Base-by-base conservation (phyloP, 2,797 vertebrate genomes). In the Meriones psammophilus region DNA sequence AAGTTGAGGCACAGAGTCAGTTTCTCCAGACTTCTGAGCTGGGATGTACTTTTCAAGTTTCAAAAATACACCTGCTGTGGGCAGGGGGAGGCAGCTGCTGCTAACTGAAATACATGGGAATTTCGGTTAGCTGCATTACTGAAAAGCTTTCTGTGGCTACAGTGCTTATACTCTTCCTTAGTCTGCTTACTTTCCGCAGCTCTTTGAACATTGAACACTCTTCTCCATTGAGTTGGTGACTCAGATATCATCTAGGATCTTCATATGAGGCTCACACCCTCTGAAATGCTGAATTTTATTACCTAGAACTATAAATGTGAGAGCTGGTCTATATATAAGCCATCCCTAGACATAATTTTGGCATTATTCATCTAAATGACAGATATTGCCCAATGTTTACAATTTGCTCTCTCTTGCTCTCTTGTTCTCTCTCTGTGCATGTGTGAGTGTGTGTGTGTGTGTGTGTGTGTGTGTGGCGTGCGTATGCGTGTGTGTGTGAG, bases 171-270 rank as follows among this genome's bases (percentile, higher is more conserved):
- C 12, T 42, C 79, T 69, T 93, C 77, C 71, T 94, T 1, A 14
- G 39, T 76, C 74, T 3, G 1, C 58, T 95, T 96, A 39, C 33
- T 36, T 92, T 90, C 64, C 76, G 87, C 68, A 64, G 86, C 58
- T 71, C 1, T 91, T 79, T 91, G 92, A 68, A 73, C 68, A 46
- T 39, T 0, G 39, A 85, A 83, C 26, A 76, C 46, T 46, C 28
- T 89, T 91, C 93, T 78, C 73, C 88, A 74, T 78, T 77, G 91
- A 81, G 89, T 89, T 89, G 10, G 1, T 94, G 88, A 90, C 50
- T 93, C 54, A 74, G 77, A 92, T 88, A 91, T 71, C 33, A 30
- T 24, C 62, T 66, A 78, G 79, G 66, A 69, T 92, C 79, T n/a
- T 71, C 88, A 92, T 85, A 88, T 88, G 89, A 88, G 74, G 46